Conservation (phyloP, 2,113 vertebrate genomes). For the Pyrgilauda ruficollis region DNA sequence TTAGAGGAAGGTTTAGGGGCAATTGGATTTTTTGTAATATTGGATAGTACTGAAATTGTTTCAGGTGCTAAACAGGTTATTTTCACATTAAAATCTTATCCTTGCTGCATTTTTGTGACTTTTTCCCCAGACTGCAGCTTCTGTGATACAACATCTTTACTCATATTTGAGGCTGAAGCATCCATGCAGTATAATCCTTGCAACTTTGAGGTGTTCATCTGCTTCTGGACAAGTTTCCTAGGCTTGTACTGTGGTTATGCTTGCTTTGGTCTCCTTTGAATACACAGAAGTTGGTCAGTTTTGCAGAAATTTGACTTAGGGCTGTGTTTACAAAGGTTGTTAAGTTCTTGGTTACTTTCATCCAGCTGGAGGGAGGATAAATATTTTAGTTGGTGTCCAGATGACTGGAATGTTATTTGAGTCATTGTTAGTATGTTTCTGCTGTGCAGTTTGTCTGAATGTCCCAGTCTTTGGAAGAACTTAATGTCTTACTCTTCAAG, state of each 20-base stretch:
- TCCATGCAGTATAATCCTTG: not conserved
- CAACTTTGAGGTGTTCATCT: not conserved
- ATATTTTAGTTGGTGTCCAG: not conserved
- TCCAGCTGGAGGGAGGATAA: not conserved
- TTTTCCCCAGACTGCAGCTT: not conserved
- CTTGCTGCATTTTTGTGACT: not conserved
- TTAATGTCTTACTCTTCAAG: not conserved
- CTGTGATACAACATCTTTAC: not conserved
- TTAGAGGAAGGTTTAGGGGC: not conserved
- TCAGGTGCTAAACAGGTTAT: not conserved
- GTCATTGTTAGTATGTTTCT: not conserved
- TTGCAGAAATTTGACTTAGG: not conserved
- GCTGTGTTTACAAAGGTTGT: not conserved
- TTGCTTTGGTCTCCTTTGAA: not conserved
- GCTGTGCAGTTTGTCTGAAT: not conserved
- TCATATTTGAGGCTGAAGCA: not conserved
- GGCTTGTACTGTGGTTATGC: not conserved
- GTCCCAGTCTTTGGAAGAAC: not conserved
- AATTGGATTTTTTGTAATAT: not conserved
- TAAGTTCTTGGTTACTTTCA: not conserved
- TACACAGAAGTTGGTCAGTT: not conserved
- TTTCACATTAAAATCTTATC: not conserved
- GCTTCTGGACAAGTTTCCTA: not conserved
- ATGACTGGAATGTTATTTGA: not conserved
- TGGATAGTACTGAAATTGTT: not conserved